Conservation (phyloP, 2,113 vertebrate species). For the Cromileptes altivelis region DNA sequence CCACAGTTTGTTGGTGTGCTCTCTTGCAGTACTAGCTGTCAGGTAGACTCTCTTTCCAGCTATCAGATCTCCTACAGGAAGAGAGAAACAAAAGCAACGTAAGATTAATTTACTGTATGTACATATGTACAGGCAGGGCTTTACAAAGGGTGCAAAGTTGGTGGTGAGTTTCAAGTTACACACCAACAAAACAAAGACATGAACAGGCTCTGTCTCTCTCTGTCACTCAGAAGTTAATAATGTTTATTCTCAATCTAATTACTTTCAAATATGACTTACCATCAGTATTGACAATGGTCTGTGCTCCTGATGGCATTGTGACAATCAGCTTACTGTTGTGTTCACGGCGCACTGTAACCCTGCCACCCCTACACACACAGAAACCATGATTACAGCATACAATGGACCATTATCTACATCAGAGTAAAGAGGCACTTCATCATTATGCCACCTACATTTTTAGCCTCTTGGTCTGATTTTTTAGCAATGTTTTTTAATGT, state of each 20-base stretch:
- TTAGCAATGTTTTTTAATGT: too few relatives aligned
- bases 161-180: neutral
- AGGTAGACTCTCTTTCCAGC: constrained; percentile 91
- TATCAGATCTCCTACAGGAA: constrained; percentile 78
- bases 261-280: constrained; percentile 50
- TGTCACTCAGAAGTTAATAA: neutral
- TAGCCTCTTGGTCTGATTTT: neutral
- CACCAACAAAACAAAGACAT: neutral
- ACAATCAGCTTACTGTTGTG: constrained; percentile 96
- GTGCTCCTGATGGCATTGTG: constrained; percentile 77
- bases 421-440: neutral
- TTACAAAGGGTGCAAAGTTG: too few relatives aligned
- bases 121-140: neutral
- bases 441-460: neutral
- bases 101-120: neutral
- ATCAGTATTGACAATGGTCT: constrained; percentile 17
- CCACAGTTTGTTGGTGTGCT: constrained; percentile 90
- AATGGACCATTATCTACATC: neutral
- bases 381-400: neutral
- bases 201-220: neutral
- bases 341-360: constrained; percentile 88
- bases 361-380: constrained; percentile 81
- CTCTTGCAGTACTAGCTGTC: constrained; percentile 89
- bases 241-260: neutral
- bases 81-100: neutral